Evolutionary conservation across 1,140 invertebrate genomes (phyloP).

Genomic region (Drosophila ananassae): DNA sequence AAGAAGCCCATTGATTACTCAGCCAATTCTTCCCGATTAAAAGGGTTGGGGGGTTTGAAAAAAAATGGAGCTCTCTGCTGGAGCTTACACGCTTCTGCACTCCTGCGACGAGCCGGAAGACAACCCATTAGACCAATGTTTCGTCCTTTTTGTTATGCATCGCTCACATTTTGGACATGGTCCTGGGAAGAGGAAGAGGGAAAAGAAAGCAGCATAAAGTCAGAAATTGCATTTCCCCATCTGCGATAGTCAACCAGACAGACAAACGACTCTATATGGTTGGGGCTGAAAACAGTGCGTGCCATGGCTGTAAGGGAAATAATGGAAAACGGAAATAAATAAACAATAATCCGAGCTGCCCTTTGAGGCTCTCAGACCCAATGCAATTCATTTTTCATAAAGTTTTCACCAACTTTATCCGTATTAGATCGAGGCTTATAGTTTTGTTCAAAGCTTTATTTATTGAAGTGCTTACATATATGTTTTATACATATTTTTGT

Average conservation of each 20-base stretch:
- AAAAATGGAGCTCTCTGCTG: constrained; percentile 27
- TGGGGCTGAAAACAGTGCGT: constrained; percentile 9
- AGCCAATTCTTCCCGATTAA: not conserved
- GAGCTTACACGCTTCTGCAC: constrained; percentile 48
- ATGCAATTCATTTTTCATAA: not conserved
- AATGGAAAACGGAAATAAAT: not conserved
- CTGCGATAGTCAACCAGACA: constrained; percentile 33
- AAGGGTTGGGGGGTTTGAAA: not conserved
- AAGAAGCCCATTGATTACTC: constrained; percentile 14
- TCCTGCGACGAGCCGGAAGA: constrained; percentile 25
- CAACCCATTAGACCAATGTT: constrained; percentile 68
- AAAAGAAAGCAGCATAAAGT: constrained; percentile 59
- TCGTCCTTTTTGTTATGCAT: constrained; percentile 53
- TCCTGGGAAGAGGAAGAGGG: constrained; percentile 41
- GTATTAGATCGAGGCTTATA: not conserved
- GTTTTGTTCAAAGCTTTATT: not conserved
- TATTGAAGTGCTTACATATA: constrained; percentile 20
- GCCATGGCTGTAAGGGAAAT: not conserved
- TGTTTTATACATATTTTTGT: constrained; percentile 5
- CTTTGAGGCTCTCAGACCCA: not conserved
- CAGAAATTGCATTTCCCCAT: constrained; percentile 69
- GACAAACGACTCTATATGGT: constrained; percentile 7
- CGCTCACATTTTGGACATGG: constrained; percentile 60
- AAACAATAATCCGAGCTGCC: not conserved
- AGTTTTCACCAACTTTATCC: not conserved